phyloP scores from a whole-genome alignment of 2,888 invertebrate genomes.

The Rotaria macrura region DNA sequence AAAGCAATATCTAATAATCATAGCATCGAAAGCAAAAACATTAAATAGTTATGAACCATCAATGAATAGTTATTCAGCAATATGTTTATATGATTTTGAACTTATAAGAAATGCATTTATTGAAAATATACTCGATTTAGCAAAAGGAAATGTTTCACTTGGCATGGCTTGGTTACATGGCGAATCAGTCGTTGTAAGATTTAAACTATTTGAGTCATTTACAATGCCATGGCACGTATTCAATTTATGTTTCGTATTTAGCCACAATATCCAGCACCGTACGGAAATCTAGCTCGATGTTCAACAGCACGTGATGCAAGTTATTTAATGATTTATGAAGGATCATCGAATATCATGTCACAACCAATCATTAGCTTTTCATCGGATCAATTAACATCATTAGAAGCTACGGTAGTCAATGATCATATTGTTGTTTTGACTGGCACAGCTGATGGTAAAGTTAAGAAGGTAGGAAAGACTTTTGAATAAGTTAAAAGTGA shows the following conservation, averaged over 20 bases:
- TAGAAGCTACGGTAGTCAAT: background rate
- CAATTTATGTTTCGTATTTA: background rate
- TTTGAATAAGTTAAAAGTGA: too few species aligned
- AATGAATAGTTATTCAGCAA: background rate
- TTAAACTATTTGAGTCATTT: background rate
- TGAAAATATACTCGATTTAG: background rate
- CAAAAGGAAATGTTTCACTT: background rate
- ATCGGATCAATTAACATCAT: background rate
- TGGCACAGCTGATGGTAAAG: slow-evolving; percentile 8
- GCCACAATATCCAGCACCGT: slow-evolving; percentile 5
- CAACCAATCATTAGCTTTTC: background rate
- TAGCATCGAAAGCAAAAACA: background rate
- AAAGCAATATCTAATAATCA: background rate
- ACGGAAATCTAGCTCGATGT: slow-evolving; percentile 13
- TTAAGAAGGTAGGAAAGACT: background rate
- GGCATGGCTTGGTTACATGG: slow-evolving; percentile 21
- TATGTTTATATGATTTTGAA: slow-evolving; percentile 6
- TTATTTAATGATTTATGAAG: slow-evolving; percentile 9
- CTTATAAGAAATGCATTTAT: slow-evolving; percentile 13
- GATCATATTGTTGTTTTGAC: background rate
- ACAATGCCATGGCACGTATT: too few species aligned
- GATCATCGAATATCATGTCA: background rate
- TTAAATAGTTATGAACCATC: background rate
- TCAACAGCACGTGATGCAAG: slow-evolving; percentile 13
- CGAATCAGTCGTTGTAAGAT: slow-evolving; percentile 1